A percentile compares a stretch with the other conserved stretches of the same genome.
These are phyloP conservation scores for Trichogramma dendrolimi DNA, from an alignment of 2,888 invertebrate species.

Conservation along the genomic window DNA sequence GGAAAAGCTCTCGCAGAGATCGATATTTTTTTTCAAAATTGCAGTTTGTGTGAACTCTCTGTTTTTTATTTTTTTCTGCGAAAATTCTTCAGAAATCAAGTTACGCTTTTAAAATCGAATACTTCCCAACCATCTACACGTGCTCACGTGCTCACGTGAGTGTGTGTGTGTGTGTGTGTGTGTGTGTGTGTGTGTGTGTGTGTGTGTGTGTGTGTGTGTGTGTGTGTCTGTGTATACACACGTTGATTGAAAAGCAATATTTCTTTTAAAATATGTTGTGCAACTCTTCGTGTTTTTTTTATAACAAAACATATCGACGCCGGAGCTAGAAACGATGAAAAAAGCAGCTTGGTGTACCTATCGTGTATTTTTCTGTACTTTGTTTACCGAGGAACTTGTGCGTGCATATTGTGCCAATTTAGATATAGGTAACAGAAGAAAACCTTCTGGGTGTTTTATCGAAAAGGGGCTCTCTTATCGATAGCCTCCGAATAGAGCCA, in stretches of 20 bases:
- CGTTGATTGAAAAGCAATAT: slow-evolving; percentile 14
- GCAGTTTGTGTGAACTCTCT: too few relatives aligned
- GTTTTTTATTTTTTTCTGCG: too few relatives aligned
- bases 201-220: too few relatives aligned
- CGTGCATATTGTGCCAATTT: slow-evolving; percentile 21
- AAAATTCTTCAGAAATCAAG: too few relatives aligned
- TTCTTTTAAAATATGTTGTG: slow-evolving; percentile 10
- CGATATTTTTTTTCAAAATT: too few relatives aligned
- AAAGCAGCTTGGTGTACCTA: background rate
- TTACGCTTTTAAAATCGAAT: background rate
- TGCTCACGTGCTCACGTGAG: too few relatives aligned
- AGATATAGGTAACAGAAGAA: slow-evolving; percentile 10
- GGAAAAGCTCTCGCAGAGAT: too few relatives aligned
- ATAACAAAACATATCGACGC: slow-evolving; percentile 2
- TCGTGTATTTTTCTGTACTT: slow-evolving; percentile 15
- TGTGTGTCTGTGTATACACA: too few relatives aligned
- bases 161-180: too few relatives aligned
- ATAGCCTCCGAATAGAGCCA: slow-evolving; percentile 4
- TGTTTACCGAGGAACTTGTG: slow-evolving; percentile 17
- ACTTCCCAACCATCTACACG: slow-evolving; percentile 18
- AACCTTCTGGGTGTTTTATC: slow-evolving; percentile 12
- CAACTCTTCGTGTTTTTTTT: slow-evolving; percentile 1
- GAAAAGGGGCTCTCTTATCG: slow-evolving; percentile 16
- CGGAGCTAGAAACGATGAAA: too few relatives aligned
- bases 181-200: too few relatives aligned